These are phyloP conservation scores for Nomada flava DNA, from an alignment of 2,888 invertebrate genomes.

Conservation along the genomic window DNA sequence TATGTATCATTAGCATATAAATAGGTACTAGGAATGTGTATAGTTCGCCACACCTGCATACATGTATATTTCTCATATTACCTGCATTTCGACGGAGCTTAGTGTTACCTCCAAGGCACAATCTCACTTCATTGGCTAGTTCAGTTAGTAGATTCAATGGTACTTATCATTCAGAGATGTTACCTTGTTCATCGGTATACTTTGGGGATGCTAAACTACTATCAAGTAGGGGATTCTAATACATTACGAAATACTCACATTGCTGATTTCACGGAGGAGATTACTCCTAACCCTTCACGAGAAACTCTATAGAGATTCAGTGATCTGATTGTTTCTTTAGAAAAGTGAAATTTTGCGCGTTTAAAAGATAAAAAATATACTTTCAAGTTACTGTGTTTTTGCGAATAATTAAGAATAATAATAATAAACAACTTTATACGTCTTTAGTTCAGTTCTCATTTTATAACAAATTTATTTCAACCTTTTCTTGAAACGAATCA, in stretches of 20 bases:
- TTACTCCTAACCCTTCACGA: too few relatives aligned
- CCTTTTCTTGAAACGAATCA: too few relatives aligned
- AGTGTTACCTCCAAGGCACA: slow-evolving; percentile 60
- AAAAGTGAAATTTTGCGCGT: too few relatives aligned
- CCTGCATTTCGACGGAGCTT: slow-evolving; percentile 33
- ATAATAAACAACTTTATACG: too few relatives aligned
- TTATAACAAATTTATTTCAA: too few relatives aligned
- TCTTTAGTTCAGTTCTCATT: too few relatives aligned
- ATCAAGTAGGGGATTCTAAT: slow-evolving; percentile 21
- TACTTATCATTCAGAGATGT: slow-evolving; percentile 61
- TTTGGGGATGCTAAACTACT: slow-evolving; percentile 21
- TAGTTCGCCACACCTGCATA: neutral
- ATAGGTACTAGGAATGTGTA: slow-evolving; percentile 41
- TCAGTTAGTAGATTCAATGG: slow-evolving; percentile 63
- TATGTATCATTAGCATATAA: slow-evolving; percentile 41
- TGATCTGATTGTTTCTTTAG: too few relatives aligned
- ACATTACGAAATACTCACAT: neutral
- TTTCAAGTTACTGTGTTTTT: too few relatives aligned
- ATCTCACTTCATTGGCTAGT: slow-evolving; percentile 70
- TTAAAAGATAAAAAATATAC: too few relatives aligned
- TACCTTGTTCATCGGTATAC: slow-evolving; percentile 32
- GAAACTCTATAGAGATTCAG: too few relatives aligned
- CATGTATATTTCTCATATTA: slow-evolving; percentile 13
- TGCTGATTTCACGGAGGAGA: too few relatives aligned
- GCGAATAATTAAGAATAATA: too few relatives aligned